phyloP scores from a whole-genome alignment of 2,888 invertebrate genomes.

The Andrena praecox region DNA sequence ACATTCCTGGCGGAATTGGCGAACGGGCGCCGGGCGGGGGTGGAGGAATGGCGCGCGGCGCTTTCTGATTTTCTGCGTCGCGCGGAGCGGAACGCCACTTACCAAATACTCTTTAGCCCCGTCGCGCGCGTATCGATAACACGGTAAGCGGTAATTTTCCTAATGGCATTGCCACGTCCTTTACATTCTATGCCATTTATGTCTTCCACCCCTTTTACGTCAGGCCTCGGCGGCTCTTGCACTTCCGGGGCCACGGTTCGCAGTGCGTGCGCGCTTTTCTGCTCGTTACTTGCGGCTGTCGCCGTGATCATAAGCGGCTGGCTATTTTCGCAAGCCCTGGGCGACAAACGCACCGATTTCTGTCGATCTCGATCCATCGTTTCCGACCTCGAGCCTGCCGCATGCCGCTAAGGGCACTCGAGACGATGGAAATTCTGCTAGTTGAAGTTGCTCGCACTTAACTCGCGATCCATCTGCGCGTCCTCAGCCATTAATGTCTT shows the following conservation, averaged over 20 bases:
- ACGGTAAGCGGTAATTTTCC: conserved; percentile 82
- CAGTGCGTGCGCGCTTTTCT: conserved; percentile 14
- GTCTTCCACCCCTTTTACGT: conserved; percentile 33
- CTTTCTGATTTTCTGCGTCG: conserved; percentile 38
- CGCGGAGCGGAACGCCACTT: conserved; percentile 30
- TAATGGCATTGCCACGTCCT: conserved; percentile 80
- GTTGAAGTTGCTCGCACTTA: conserved; percentile 13
- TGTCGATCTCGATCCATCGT: not conserved
- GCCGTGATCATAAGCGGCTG: not conserved
- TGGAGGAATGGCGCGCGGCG: conserved; percentile 10
- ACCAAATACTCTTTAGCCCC: conserved; percentile 33
- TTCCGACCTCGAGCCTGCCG: not conserved
- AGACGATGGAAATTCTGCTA: conserved; percentile 18
- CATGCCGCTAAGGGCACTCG: not conserved
- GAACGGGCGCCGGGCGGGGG: not conserved
- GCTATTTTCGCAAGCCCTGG: no score
- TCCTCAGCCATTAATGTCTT: conserved; percentile 47
- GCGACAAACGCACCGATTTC: no score
- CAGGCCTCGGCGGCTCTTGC: conserved; percentile 13
- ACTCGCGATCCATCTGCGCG: conserved; percentile 35
- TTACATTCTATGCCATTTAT: conserved; percentile 73
- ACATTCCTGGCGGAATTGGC: conserved; percentile 40
- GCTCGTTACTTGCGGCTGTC: not conserved
- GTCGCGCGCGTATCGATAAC: conserved; percentile 77
- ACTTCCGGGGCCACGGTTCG: conserved; percentile 33